These are phyloP conservation scores for Proterorhinus semilunaris DNA, from an alignment of 2,113 vertebrate species.

Conservation along the genomic window DNA sequence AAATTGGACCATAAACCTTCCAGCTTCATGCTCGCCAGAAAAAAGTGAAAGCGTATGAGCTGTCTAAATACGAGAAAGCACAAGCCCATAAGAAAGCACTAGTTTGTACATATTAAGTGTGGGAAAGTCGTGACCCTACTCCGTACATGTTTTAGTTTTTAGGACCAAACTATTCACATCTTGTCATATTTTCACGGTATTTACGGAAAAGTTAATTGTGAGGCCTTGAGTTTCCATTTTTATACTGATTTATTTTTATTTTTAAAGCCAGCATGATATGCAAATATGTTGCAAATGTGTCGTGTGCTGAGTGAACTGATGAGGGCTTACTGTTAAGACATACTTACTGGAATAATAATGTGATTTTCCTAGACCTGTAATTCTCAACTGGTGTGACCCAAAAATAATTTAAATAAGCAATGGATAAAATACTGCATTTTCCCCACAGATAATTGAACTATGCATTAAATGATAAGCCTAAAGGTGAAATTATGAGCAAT, in stretches of 20 bases:
- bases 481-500: too few species aligned
- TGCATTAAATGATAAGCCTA: too few species aligned
- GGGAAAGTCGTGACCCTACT: conserved; percentile 36
- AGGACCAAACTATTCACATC: conserved; percentile 32
- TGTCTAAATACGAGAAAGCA: conserved; percentile 47
- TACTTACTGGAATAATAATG: neutral
- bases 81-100: conserved; percentile 51
- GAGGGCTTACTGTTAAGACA: conserved; percentile 9
- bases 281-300: neutral
- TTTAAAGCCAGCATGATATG: conserved; percentile 47
- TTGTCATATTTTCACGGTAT: conserved; percentile 35
- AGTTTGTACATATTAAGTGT: conserved; percentile 20
- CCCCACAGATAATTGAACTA: too few species aligned
- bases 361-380: neutral
- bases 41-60: conserved; percentile 17
- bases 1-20: conserved; percentile 25
- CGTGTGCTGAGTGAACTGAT: neutral
- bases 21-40: conserved; percentile 29
- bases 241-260: conserved; percentile 38
- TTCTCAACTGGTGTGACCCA: too few species aligned
- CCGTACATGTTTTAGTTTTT: conserved; percentile 50
- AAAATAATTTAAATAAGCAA: too few species aligned
- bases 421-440: too few species aligned
- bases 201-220: conserved; percentile 19
- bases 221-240: conserved; percentile 25